A percentile compares a stretch with the other conserved stretches of the same genome.
phyloP scores from a whole-genome alignment of 2,113 vertebrate genomes.

The Callopanchax toddi region DNA sequence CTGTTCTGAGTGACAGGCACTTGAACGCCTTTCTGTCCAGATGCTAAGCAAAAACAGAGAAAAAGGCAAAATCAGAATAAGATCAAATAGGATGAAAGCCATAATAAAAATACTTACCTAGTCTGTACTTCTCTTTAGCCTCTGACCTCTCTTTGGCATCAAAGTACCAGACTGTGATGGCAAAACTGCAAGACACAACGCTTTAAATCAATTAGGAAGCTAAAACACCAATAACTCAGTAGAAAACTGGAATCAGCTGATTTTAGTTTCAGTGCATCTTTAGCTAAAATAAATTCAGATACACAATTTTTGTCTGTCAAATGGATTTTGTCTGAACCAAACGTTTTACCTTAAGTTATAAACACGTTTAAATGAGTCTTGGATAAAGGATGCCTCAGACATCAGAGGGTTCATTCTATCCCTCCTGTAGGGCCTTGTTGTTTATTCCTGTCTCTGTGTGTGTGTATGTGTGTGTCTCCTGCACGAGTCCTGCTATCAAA shows the following conservation, averaged over 20 bases:
- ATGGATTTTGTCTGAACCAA: too few relatives aligned
- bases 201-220: too few relatives aligned
- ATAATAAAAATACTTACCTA: conserved; percentile 74
- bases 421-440: conserved; percentile 66
- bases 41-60: conserved; percentile 68
- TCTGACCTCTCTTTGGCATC: conserved; percentile 90
- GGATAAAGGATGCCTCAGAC: too few relatives aligned
- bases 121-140: conserved; percentile 88
- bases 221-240: too few relatives aligned
- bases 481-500: conserved; percentile 72
- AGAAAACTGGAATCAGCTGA: background rate
- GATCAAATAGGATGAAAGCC: background rate
- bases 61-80: background rate
- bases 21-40: conserved; percentile 85
- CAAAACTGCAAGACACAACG: conserved; percentile 80
- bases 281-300: too few relatives aligned
- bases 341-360: too few relatives aligned
- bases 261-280: too few relatives aligned
- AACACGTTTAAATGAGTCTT: too few relatives aligned
- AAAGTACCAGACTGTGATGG: conserved; percentile 97
- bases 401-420: conserved; percentile 45
- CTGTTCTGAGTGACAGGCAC: conserved; percentile 82
- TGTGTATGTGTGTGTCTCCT: conserved; percentile 53
- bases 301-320: too few relatives aligned
- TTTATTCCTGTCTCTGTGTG: conserved; percentile 76